phyloP scores from a whole-genome alignment of 1,140 invertebrate genomes.

The Microplitis mediator region DNA sequence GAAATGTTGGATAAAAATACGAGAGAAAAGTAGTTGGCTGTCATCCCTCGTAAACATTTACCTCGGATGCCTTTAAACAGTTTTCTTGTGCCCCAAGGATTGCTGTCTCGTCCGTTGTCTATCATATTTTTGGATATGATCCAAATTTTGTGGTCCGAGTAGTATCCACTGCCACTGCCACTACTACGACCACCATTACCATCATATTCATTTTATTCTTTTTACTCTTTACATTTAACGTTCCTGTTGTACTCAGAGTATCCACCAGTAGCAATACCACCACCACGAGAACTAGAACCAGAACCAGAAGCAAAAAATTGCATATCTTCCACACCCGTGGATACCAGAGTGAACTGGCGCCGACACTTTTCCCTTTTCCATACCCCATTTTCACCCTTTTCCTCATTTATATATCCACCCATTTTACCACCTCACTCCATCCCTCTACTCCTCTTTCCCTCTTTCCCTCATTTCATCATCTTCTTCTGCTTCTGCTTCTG shows the following conservation, averaged over 20 bases:
- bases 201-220: neutral
- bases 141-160: slow-evolving; percentile 30
- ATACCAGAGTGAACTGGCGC: slow-evolving; percentile 31
- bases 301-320: slow-evolving; percentile 16
- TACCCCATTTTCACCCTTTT: neutral
- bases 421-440: neutral
- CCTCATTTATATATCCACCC: neutral
- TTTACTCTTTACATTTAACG: slow-evolving; percentile 5
- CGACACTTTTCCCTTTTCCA: slow-evolving; percentile 21
- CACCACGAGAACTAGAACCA: neutral
- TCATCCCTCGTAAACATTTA: slow-evolving; percentile 26
- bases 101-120: slow-evolving; percentile 33
- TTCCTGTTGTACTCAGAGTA: neutral
- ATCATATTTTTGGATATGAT: slow-evolving; percentile 33
- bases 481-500: neutral
- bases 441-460: neutral
- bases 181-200: too few species aligned
- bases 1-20: slow-evolving; percentile 2
- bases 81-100: slow-evolving; percentile 19
- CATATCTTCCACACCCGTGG: slow-evolving; percentile 17
- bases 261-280: neutral
- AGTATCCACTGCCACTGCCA: neutral
- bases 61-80: slow-evolving; percentile 21
- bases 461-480: neutral
- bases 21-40: slow-evolving; percentile 10